phyloP scores from a whole-genome alignment of 2,888 invertebrate genomes.

The Dasysyrphus tricinctus region DNA sequence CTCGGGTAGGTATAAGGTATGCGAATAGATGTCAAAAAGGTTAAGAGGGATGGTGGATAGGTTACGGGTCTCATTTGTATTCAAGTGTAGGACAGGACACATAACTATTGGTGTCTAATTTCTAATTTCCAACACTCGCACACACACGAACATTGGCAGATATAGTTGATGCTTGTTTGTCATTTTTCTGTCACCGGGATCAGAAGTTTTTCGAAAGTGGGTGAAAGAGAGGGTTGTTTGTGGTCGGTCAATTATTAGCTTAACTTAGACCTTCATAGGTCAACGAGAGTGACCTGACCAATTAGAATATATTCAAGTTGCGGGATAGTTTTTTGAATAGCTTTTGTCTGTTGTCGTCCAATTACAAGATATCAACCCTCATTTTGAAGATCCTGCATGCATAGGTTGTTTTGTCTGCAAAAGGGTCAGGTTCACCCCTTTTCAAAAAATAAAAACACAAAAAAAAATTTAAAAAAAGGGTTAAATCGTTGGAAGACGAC shows the following conservation, averaged over 20 bases:
- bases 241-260: slow-evolving; percentile 52
- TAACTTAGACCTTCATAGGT: slow-evolving; percentile 43
- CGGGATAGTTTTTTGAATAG: slow-evolving; percentile 65
- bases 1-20: slow-evolving; percentile 40
- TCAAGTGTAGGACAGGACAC: slow-evolving; percentile 70
- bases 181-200: slow-evolving; percentile 40
- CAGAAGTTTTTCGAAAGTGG: slow-evolving; percentile 7
- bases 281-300: slow-evolving; percentile 69
- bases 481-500: slow-evolving; percentile 48
- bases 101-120: slow-evolving; percentile 66
- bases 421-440: slow-evolving; percentile 77
- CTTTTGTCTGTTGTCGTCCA: slow-evolving; percentile 54
- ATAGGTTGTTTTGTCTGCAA: slow-evolving; percentile 17
- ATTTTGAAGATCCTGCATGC: slow-evolving; percentile 25
- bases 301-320: slow-evolving; percentile 64
- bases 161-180: slow-evolving; percentile 28
- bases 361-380: slow-evolving; percentile 68
- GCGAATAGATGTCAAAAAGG: slow-evolving; percentile 55
- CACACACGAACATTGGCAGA: too few relatives aligned
- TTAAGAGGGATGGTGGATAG: slow-evolving; percentile 49
- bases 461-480: slow-evolving; percentile 29
- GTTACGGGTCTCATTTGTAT: slow-evolving; percentile 62
- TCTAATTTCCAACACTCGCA: slow-evolving; percentile 52
- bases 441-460: slow-evolving; percentile 68
- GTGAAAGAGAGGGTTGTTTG: slow-evolving; percentile 41